A percentile compares a stretch with the other conserved stretches of the same genome.
phyloP scores from a whole-genome alignment of 2,113 vertebrate genomes.

The Artemisiospiza belli region DNA sequence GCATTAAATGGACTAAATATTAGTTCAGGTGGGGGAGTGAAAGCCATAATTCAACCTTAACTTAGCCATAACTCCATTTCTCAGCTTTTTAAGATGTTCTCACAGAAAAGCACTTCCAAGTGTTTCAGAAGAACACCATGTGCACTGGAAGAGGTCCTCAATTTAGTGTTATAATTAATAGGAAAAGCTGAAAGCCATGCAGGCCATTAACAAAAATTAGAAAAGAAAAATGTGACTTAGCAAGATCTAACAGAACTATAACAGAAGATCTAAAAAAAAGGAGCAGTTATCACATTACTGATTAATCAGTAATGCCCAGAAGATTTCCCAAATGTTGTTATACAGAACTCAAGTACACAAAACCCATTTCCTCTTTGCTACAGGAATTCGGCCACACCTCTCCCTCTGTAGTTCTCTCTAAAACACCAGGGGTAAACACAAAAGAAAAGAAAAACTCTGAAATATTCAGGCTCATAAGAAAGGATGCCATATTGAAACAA shows the following conservation, averaged over 20 bases:
- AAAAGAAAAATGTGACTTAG: not conserved
- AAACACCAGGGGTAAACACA: not conserved
- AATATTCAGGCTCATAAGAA: not conserved
- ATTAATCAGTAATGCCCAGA: not conserved
- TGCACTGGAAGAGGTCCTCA: not conserved
- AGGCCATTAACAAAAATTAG: not conserved
- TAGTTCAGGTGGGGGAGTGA: not conserved
- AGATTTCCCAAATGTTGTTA: not conserved
- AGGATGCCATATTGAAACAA: not conserved
- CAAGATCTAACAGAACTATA: not conserved
- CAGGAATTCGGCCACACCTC: not conserved
- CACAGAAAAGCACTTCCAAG: not conserved
- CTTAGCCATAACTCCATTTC: not conserved
- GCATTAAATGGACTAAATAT: not conserved
- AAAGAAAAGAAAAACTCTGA: not conserved
- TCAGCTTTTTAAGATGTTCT: not conserved
- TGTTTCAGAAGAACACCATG: not conserved
- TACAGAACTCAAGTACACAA: not conserved
- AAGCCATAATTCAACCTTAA: not conserved
- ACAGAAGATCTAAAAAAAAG: fast-evolving
- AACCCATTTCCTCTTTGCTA: not conserved
- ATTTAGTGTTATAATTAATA: not conserved
- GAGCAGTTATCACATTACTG: not conserved
- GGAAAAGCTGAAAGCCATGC: not conserved
- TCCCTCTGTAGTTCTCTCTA: not conserved